Conservation (phyloP, 2,797 vertebrate species). For the Acipenser oxyrinchus region DNA sequence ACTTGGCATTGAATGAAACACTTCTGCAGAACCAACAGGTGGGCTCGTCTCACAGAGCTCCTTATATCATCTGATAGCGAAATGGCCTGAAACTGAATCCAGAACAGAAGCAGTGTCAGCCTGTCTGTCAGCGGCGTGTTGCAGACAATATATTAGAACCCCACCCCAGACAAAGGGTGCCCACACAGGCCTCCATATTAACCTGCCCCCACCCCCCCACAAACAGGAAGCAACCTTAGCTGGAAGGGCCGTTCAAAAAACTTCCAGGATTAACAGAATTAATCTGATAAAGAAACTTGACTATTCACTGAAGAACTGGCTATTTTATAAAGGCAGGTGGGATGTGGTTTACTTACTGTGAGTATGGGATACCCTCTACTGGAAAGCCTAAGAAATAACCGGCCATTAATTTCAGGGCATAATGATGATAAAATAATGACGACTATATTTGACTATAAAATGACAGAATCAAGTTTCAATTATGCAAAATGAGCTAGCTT, state of each 20-base stretch:
- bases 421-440: neutral
- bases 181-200: constrained; percentile 40
- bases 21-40: constrained; percentile 31
- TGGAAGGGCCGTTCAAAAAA: constrained; percentile 62
- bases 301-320: constrained; percentile 37
- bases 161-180: constrained; percentile 40
- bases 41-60: constrained; percentile 28
- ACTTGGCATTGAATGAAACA: constrained; percentile 37
- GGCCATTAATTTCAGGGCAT: constrained; percentile 3
- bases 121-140: constrained; percentile 50
- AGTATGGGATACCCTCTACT: constrained; percentile 82
- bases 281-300: constrained; percentile 80
- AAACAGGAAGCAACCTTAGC: constrained; percentile 63
- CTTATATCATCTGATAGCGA: constrained; percentile 39
- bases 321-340: constrained; percentile 35
- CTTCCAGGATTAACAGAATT: constrained; percentile 81
- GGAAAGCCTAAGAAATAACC: constrained; percentile 31
- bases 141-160: constrained; percentile 23
- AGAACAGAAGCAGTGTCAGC: constrained; percentile 35
- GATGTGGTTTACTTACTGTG: constrained; percentile 36
- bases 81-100: constrained; percentile 36
- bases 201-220: constrained; percentile 34
- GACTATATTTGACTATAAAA: constrained; percentile 1
- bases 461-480: constrained; percentile 1
- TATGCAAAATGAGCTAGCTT: neutral